phyloP scores from a whole-genome alignment of 1,140 invertebrate species.

The Pachyrhynchus sulphureomaculatus region DNA sequence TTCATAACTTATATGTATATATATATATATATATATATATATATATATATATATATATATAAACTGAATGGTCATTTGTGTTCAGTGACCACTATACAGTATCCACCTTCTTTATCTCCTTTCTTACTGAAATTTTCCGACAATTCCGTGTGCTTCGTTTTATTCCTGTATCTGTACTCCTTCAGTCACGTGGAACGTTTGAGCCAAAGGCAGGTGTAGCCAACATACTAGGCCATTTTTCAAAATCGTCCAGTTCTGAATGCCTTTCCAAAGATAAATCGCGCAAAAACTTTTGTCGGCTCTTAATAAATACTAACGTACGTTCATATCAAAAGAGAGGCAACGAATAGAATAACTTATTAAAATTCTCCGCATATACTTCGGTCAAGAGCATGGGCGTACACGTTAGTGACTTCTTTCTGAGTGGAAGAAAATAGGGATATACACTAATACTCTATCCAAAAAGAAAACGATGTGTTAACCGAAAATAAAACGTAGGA shows the following conservation, averaged over 20 bases:
- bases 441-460: neutral
- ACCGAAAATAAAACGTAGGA: too few species aligned
- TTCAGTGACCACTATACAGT: too few species aligned
- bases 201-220: constrained; percentile 21
- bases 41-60: too few species aligned
- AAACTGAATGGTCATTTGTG: too few species aligned
- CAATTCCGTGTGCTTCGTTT: too few species aligned
- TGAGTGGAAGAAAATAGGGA: neutral
- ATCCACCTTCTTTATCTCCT: too few species aligned
- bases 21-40: too few species aligned
- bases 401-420: neutral
- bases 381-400: neutral
- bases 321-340: neutral
- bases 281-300: constrained; percentile 6
- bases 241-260: neutral
- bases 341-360: constrained; percentile 25
- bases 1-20: too few species aligned
- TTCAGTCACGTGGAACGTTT: constrained; percentile 23
- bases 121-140: too few species aligned
- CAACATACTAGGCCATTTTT: neutral
- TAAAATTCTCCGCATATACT: constrained; percentile 23
- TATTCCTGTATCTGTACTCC: too few species aligned
- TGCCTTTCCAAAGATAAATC: neutral
- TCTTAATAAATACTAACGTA: too few species aligned
- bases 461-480: too few species aligned